Conservation (phyloP, 2,888 invertebrate species). For the Falcaria lacertinaria region DNA sequence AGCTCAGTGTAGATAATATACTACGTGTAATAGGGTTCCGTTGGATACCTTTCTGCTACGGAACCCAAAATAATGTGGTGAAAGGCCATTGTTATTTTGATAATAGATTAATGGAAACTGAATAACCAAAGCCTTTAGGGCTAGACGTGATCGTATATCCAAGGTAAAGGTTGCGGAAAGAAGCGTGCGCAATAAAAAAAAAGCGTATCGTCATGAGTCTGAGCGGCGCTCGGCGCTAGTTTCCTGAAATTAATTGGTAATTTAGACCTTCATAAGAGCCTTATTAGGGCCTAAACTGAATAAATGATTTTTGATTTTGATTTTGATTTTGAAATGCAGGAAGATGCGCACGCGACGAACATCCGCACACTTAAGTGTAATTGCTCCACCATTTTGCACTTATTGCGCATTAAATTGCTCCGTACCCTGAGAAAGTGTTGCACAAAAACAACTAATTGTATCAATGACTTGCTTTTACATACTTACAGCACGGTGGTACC, state of each 20-base stretch:
- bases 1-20: no score
- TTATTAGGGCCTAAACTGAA: no score
- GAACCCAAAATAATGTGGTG: no score
- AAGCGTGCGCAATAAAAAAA: background rate
- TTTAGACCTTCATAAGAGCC: no score
- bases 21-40: no score
- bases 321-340: constrained; percentile 5
- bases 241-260: constrained; percentile 3
- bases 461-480: constrained; percentile 11
- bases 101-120: no score
- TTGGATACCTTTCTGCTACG: no score
- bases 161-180: no score
- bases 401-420: constrained; percentile 45
- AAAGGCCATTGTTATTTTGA: no score
- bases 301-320: no score
- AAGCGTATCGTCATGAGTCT: background rate
- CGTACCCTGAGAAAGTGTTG: constrained; percentile 44
- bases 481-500: background rate
- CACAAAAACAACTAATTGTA: constrained; percentile 23
- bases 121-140: no score
- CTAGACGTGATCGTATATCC: no score
- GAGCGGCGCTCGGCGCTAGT: background rate
- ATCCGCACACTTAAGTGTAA: constrained; percentile 61
- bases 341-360: constrained; percentile 22
- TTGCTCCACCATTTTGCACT: constrained; percentile 42